Percentiles rank a stretch among this genome's conserved stretches.
phyloP scores from a whole-genome alignment of 2,797 vertebrate species.

The Trematomus bernacchii region DNA sequence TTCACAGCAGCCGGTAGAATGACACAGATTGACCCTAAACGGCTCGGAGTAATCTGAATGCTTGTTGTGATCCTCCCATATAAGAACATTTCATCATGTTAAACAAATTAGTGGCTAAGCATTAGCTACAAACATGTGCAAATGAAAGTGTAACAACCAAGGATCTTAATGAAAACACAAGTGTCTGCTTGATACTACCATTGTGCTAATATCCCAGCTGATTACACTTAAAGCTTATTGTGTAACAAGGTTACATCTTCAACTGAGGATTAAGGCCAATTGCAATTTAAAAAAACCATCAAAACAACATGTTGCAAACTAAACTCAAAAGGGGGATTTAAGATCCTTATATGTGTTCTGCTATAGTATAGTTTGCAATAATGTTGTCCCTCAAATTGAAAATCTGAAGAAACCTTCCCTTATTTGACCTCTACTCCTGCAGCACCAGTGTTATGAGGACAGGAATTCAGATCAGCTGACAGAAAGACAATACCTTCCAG shows the following conservation, averaged over 20 bases:
- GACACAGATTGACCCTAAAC: constrained; percentile 11
- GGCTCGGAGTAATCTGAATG: constrained; percentile 16
- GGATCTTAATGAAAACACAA: background rate
- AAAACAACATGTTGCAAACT: background rate
- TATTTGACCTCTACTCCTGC: constrained; percentile 33
- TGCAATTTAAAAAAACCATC: background rate
- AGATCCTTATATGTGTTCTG: background rate
- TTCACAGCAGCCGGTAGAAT: constrained; percentile 2
- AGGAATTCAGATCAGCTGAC: constrained; percentile 51
- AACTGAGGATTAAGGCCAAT: constrained; percentile 9
- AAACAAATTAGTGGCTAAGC: background rate
- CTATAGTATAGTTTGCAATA: constrained; percentile 11
- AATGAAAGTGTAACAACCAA: background rate
- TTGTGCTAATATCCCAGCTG: background rate
- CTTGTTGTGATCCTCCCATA: constrained; percentile 4
- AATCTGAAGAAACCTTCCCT: constrained; percentile 4
- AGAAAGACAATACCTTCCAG: constrained; percentile 40
- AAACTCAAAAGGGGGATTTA: background rate
- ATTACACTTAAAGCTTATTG: constrained; percentile 10
- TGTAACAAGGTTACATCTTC: constrained; percentile 8
- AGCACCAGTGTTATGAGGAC: constrained; percentile 25
- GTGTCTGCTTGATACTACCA: background rate
- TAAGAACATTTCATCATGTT: constrained; percentile 6
- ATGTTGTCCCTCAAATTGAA: background rate
- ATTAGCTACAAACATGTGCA: background rate